These are phyloP conservation scores for Nudaria mundana DNA, from an alignment of 2,888 invertebrate species.

Conservation along the genomic window DNA sequence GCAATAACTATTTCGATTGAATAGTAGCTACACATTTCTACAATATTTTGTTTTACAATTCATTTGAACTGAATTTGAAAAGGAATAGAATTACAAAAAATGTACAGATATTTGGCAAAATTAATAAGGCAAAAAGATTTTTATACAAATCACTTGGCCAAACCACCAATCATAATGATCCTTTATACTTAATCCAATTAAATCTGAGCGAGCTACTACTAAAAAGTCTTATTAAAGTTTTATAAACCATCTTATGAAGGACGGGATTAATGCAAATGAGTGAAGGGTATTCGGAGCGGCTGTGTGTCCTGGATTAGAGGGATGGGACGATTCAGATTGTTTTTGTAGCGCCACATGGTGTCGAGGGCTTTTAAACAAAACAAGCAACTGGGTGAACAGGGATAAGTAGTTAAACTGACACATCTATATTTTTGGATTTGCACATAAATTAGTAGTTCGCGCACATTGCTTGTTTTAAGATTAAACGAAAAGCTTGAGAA, in stretches of 20 bases:
- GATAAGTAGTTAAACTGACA: slow-evolving; percentile 42
- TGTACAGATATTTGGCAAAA: neutral
- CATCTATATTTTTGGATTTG: slow-evolving; percentile 31
- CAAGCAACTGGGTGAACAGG: slow-evolving; percentile 39
- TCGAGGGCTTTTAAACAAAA: slow-evolving; percentile 53
- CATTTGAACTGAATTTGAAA: neutral
- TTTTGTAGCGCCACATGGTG: slow-evolving; percentile 73
- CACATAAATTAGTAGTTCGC: slow-evolving; percentile 11
- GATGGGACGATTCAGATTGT: slow-evolving; percentile 55
- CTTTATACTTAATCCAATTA: slow-evolving; percentile 49
- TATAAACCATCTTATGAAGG: slow-evolving; percentile 68
- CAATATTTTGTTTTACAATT: too few species aligned
- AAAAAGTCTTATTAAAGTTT: slow-evolving; percentile 66
- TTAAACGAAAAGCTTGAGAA: slow-evolving; percentile 20
- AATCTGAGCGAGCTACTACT: slow-evolving; percentile 54
- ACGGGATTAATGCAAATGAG: slow-evolving; percentile 76
- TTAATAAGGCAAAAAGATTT: slow-evolving; percentile 1
- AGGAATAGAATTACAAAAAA: too few species aligned
- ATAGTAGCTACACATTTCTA: too few species aligned
- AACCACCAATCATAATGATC: slow-evolving; percentile 43
- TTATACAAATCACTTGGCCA: slow-evolving; percentile 22
- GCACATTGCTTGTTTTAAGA: slow-evolving; percentile 13
- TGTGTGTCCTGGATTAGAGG: slow-evolving; percentile 62
- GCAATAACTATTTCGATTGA: slow-evolving; percentile 48
- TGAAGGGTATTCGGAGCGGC: slow-evolving; percentile 58